phyloP scores from a whole-genome alignment of 2,113 vertebrate genomes.

The Phaethornis superciliosus region DNA sequence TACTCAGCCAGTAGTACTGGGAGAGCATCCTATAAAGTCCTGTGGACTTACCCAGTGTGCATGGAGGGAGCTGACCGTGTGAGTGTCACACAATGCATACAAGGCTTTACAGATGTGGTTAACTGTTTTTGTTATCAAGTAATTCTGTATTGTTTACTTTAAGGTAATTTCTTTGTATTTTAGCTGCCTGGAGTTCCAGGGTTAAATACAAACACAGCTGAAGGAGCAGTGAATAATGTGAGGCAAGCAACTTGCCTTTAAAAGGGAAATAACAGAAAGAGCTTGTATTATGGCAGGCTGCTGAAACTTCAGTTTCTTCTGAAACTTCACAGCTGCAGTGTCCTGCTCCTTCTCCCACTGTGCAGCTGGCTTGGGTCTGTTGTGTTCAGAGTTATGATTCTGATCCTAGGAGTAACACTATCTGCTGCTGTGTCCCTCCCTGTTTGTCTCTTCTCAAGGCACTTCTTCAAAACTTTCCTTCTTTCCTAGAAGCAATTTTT shows the following conservation, averaged over 20 bases:
- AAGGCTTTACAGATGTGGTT: not conserved
- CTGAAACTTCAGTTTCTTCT: not conserved
- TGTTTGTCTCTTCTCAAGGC: not conserved
- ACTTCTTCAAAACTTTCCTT: not conserved
- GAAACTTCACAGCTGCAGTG: conserved; percentile 10
- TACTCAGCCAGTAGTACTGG: not conserved
- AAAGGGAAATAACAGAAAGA: conserved; percentile 19
- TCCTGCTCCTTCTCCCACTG: not conserved
- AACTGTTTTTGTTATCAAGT: not conserved
- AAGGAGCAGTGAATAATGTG: not conserved
- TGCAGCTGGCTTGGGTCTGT: not conserved
- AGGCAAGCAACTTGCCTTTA: conserved; percentile 9
- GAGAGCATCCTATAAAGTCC: not conserved
- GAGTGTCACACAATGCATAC: accelerated
- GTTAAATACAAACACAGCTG: conserved; percentile 2
- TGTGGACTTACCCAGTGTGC: not conserved
- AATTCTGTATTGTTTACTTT: not conserved
- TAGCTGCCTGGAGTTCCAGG: not conserved
- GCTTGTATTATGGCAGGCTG: not conserved
- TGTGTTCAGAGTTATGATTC: not conserved
- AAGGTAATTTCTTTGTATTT: not conserved
- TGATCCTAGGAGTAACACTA: not conserved
- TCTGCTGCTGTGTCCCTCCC: not conserved
- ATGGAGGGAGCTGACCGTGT: not conserved
- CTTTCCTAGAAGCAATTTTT: conserved; percentile 49